Conservation (phyloP, 2,113 vertebrate genomes). For the Protobothrops flavoviridis region DNA sequence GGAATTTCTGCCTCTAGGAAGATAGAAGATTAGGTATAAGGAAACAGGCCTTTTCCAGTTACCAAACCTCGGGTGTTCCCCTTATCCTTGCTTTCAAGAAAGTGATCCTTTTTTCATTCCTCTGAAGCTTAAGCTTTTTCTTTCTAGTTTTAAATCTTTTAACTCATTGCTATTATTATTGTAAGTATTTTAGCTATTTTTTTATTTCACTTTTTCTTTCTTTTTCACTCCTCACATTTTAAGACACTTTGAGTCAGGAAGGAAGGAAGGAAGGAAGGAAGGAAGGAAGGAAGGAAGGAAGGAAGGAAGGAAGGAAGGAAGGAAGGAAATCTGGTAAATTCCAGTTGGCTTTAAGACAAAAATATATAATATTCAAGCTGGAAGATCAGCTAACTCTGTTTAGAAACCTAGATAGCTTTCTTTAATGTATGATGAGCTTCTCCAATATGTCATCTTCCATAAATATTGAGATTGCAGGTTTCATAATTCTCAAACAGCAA, state of each 20-base stretch:
- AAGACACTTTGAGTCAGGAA: background rate
- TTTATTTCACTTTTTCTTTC: background rate
- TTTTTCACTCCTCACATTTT: background rate
- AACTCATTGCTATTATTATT: background rate
- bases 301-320: background rate
- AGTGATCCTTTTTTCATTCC: background rate
- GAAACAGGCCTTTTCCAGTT: background rate
- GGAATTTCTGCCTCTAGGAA: background rate
- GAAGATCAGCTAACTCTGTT: background rate
- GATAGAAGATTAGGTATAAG: background rate
- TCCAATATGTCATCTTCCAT: background rate
- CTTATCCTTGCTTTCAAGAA: background rate
- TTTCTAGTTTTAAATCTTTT: background rate
- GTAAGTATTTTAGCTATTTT: background rate
- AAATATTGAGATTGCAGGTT: background rate
- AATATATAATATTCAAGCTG: background rate
- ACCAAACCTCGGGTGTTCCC: background rate
- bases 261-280: too few relatives aligned
- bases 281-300: too few relatives aligned
- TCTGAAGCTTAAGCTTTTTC: background rate
- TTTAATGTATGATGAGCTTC: background rate
- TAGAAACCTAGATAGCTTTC: background rate
- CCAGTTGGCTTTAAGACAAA: background rate
- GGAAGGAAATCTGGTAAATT: background rate
- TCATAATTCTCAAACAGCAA: background rate